These are phyloP conservation scores for Deilephila elpenor DNA, from an alignment of 2,888 invertebrate species.

Conservation along the genomic window DNA sequence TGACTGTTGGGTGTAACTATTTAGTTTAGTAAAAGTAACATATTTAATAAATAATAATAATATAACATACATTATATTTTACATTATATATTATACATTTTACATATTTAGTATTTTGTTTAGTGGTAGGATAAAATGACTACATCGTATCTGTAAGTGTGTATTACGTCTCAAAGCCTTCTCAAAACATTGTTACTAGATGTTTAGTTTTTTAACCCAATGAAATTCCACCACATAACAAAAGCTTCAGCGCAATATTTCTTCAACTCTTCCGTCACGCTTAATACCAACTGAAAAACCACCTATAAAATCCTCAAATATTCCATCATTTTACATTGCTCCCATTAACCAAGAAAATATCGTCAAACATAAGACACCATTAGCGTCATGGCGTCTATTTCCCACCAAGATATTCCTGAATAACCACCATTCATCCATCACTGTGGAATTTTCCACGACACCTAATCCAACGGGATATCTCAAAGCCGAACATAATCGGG, in stretches of 20 bases:
- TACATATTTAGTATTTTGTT: too few relatives aligned
- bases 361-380: slow-evolving; percentile 58
- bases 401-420: background rate
- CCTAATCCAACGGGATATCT: slow-evolving; percentile 22
- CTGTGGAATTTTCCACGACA: slow-evolving; percentile 5
- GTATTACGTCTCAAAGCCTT: too few relatives aligned
- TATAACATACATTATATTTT: too few relatives aligned
- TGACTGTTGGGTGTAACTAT: too few relatives aligned
- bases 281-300: background rate
- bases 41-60: too few relatives aligned
- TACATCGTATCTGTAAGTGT: too few relatives aligned
- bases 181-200: too few relatives aligned
- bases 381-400: slow-evolving; percentile 42
- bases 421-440: background rate
- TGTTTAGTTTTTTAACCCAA: too few relatives aligned
- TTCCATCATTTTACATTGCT: background rate
- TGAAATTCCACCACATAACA: background rate
- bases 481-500: slow-evolving; percentile 10
- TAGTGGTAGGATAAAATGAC: too few relatives aligned
- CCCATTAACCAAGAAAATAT: slow-evolving; percentile 26
- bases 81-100: too few relatives aligned
- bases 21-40: too few relatives aligned
- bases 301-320: background rate
- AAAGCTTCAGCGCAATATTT: background rate
- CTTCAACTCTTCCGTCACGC: background rate